Percentiles rank a stretch among this genome's conserved stretches.
Evolutionary conservation across 2,888 invertebrate species (phyloP).

Genomic region (Dryococelus australis): DNA sequence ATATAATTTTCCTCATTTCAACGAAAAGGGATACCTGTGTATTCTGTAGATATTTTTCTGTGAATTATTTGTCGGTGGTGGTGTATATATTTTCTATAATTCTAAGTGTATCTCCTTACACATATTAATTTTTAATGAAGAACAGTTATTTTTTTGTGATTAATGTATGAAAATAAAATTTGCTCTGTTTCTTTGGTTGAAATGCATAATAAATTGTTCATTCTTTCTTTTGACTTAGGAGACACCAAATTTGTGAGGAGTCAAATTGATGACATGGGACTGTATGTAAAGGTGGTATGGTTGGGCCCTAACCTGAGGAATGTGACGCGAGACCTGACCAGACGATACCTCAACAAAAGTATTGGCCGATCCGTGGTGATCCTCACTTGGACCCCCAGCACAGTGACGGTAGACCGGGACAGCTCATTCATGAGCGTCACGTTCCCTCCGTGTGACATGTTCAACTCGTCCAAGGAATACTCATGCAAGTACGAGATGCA

Average conservation of each 20-base stretch:
- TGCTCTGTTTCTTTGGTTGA: too few species aligned
- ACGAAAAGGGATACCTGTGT: too few species aligned
- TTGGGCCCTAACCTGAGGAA: conserved; percentile 66
- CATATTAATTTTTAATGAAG: too few species aligned
- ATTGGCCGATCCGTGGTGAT: conserved; percentile 63
- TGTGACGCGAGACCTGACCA: conserved; percentile 52
- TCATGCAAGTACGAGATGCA: conserved; percentile 74
- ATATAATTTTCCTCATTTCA: too few species aligned
- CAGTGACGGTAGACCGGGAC: conserved; percentile 55
- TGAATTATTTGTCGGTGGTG: too few species aligned
- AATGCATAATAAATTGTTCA: too few species aligned
- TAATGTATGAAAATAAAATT: too few species aligned
- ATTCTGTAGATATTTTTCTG: too few species aligned
- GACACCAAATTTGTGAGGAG: conserved; percentile 65
- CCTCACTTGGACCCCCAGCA: conserved; percentile 73
- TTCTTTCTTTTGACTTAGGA: conserved; percentile 47
- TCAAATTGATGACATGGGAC: conserved; percentile 67
- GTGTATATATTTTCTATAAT: too few species aligned
- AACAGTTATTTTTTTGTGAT: too few species aligned
- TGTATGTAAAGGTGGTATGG: conserved; percentile 74
- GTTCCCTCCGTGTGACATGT: conserved; percentile 71
- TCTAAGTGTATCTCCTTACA: too few species aligned
- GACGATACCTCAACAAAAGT: not conserved
- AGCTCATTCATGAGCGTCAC: conserved; percentile 62
- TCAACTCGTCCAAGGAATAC: conserved; percentile 67